Evolutionary conservation across 2,888 invertebrate genomes (phyloP).

Genomic region (Eubasilissa splendida): DNA sequence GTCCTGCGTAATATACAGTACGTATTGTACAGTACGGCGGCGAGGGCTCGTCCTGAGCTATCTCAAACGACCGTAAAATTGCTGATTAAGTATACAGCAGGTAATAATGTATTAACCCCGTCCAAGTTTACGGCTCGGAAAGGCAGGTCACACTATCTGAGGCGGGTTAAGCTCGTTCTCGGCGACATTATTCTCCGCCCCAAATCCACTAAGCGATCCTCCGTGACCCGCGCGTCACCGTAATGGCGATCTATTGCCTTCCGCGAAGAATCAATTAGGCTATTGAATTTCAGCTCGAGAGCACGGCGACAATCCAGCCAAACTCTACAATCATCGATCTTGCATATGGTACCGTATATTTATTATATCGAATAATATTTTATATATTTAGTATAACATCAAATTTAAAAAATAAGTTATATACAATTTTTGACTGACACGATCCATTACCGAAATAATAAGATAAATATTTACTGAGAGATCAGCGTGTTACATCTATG

Average conservation of each 20-base stretch:
- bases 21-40: background rate
- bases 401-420: no score
- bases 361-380: no score
- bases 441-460: no score
- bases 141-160: constrained; percentile 44
- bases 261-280: constrained; percentile 53
- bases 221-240: constrained; percentile 50
- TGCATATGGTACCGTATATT: no score
- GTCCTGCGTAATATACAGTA: no score
- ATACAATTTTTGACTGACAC: no score
- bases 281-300: constrained; percentile 43
- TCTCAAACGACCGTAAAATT: constrained; percentile 50
- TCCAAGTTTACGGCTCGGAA: constrained; percentile 41
- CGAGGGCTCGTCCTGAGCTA: constrained; percentile 35
- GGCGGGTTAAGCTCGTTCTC: constrained; percentile 35
- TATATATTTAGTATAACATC: no score
- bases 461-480: no score
- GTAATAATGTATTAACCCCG: constrained; percentile 45
- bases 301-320: background rate
- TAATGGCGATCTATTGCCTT: constrained; percentile 52
- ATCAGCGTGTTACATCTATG: no score
- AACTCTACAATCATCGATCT: background rate
- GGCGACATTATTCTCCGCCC: constrained; percentile 48
- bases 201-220: constrained; percentile 53
- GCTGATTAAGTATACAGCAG: constrained; percentile 46